Evolutionary conservation across 2,797 vertebrate genomes (phyloP).

Genomic region (Aplochiton taeniatus): DNA sequence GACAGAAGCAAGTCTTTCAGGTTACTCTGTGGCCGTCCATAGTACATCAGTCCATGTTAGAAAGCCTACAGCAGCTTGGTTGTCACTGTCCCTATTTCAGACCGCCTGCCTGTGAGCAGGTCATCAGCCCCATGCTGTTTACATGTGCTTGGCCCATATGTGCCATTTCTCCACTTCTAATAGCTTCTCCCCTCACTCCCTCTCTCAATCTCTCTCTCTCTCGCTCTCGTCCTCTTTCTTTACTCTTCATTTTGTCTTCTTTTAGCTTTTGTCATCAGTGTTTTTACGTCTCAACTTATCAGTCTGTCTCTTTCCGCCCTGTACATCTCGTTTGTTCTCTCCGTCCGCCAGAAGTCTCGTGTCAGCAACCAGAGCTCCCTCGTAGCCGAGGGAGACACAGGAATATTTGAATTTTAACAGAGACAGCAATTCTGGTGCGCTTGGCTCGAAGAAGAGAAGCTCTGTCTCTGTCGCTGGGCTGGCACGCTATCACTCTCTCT

Average conservation of each 20-base stretch:
- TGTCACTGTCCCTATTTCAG: slow-evolving; percentile 6
- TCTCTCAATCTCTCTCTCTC: slow-evolving; percentile 12
- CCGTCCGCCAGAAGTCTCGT: not conserved
- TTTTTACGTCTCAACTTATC: not conserved
- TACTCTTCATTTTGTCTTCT: not conserved
- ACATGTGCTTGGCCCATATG: slow-evolving; percentile 37
- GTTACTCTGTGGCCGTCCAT: too few species aligned
- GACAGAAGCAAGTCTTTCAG: too few species aligned
- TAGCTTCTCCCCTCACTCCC: too few species aligned
- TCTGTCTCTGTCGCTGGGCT: slow-evolving; percentile 6
- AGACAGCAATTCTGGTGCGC: too few species aligned
- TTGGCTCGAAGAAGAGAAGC: too few species aligned
- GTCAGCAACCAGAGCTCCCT: not conserved
- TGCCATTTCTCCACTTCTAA: slow-evolving; percentile 19
- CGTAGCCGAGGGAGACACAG: not conserved
- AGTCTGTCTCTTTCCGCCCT: not conserved
- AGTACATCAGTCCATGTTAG: too few species aligned
- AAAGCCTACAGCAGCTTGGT: slow-evolving; percentile 15
- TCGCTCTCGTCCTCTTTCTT: not conserved
- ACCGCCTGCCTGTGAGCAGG: slow-evolving; percentile 21
- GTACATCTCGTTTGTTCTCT: too few species aligned
- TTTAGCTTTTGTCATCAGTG: too few species aligned
- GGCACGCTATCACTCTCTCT: not conserved
- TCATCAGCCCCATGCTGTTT: slow-evolving; percentile 28
- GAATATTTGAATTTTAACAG: not conserved